These are phyloP conservation scores for Diaprepes abbreviatus DNA, from an alignment of 2,888 invertebrate genomes.

Conservation along the genomic window DNA sequence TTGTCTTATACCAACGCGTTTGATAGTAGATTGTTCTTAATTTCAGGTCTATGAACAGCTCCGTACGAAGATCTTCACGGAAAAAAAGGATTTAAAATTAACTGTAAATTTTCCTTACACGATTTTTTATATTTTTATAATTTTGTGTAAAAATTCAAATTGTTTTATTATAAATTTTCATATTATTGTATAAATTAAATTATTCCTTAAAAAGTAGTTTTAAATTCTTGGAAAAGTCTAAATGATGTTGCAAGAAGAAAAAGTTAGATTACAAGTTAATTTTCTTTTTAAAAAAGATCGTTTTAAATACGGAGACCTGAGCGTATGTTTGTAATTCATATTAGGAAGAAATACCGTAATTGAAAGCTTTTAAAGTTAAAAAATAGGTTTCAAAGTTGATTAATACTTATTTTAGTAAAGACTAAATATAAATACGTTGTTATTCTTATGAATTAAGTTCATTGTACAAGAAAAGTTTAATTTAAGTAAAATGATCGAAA, in stretches of 20 bases:
- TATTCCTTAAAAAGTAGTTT: background rate
- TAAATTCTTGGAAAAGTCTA: background rate
- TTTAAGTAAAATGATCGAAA: too few species aligned
- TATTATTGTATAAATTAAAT: background rate
- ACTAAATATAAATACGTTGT: too few species aligned
- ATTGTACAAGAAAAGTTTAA: too few species aligned
- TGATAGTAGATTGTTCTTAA: background rate
- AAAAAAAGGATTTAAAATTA: background rate
- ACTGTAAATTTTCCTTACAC: background rate
- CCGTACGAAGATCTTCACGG: background rate
- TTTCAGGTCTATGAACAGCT: background rate
- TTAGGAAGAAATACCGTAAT: too few species aligned
- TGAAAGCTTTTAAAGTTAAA: too few species aligned
- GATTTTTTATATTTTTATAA: conserved; percentile 4
- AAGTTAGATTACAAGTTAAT: background rate
- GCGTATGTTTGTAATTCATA: too few species aligned
- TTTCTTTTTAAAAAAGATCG: background rate
- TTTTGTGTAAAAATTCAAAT: background rate
- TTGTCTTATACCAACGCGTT: too few species aligned
- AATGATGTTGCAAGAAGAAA: background rate
- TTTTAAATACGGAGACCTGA: too few species aligned
- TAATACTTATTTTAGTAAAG: too few species aligned
- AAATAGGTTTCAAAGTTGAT: too few species aligned
- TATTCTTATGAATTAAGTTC: too few species aligned
- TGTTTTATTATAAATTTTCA: background rate